Base-by-base conservation (phyloP, 2,113 vertebrate genomes). In the Pycnonotus jocosus region DNA sequence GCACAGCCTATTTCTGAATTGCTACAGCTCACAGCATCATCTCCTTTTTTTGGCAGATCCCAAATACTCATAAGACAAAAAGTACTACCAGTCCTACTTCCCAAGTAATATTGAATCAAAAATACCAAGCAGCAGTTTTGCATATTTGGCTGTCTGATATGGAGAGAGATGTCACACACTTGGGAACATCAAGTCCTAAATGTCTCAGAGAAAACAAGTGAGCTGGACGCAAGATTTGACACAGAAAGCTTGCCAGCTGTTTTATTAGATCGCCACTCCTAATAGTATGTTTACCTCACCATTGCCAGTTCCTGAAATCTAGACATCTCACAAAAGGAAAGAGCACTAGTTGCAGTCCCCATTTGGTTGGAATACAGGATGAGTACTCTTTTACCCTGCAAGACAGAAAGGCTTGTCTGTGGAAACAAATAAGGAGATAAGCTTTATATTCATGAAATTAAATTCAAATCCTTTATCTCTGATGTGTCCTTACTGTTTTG, bases 391-490 rank as follows among this genome's bases (percentile, higher is more conserved):
- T 88, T 37, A 76, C 35, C 7, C 37, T 93, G 31, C 25, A 84
- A 86, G 78, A 88, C 4, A 65, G 56, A 90, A 92, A 74, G 21
- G 24, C 38, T 81, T 90, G 37, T 68, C 35, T 87, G 60, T 60
- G 27, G 44, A 48, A 62, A 80, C 70, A 84, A 51, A 23, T 86
- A 92, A 90, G 58, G 87, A 95, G 70, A 54, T 27, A 70, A 88
- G 51, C 61, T 91, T 92, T 81, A 79, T 68, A 81, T 54, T 80
- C 22, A 48, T 61, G 56, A 72, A 30, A 94, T 79, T 87, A 90
- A 92, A 95, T 87, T 95, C 31, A 96, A 96, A 79, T 92, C 14
- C 47, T 73, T 91, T 94, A 74, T 93, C 21, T 80, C 77, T 72
- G 38, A 5, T 85, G 38, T 70, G 45, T 70, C 64, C 35, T 72